Base-by-base conservation (phyloP, 2,113 vertebrate genomes). In the Nothocercus nigrocapillus region DNA sequence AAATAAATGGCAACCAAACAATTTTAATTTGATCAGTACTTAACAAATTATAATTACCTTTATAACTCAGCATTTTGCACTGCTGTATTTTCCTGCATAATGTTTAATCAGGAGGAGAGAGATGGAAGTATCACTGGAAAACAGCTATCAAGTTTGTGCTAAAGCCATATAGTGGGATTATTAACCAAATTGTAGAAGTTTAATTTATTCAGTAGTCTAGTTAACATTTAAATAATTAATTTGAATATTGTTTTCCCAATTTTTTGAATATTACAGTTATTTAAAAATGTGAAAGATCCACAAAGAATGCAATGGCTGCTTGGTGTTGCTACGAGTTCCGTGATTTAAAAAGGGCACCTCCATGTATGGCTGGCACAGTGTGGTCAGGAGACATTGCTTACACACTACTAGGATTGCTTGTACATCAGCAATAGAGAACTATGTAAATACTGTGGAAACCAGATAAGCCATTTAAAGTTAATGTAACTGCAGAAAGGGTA, bases 11-110 rank as follows among this genome's bases (percentile, higher is more conserved):
- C 66, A 84, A 85, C 75, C 66, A 75, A 86, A 82, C 69, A 88
- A 82, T 91, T 86, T 84, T 95, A 94, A 97, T 96, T 96, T 95
- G 62, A 97, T 96, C 94, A 96, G 94, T 97, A 96, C 95, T 97
- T 97, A 97, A 97, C 96, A 90, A 94, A 96, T 95, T 91, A 80
- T 95, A 96, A 96, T 97, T 92, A 93, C 81, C 82, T 72, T 69
- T 96, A 64, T 90, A 89, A 82, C 66, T 90, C 62, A 25, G 78
- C 83, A 74, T 73, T 93, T 92, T 77, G 58, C 69, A 72, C 32
- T 93, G 67, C 34, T 21, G 5, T 95, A 86, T 95, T 82, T 77
- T 94, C 66, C 81, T 84, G 70, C 67, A 72, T 96, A 93, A 94
- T 90, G 4, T 94, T 95, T 97, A 96, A 97, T 97, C 91, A 96